Evolutionary conservation across 2,888 invertebrate species (phyloP), one percentile per base, ranked within the genome.

Genomic region (Tethea ocularis): DNA sequence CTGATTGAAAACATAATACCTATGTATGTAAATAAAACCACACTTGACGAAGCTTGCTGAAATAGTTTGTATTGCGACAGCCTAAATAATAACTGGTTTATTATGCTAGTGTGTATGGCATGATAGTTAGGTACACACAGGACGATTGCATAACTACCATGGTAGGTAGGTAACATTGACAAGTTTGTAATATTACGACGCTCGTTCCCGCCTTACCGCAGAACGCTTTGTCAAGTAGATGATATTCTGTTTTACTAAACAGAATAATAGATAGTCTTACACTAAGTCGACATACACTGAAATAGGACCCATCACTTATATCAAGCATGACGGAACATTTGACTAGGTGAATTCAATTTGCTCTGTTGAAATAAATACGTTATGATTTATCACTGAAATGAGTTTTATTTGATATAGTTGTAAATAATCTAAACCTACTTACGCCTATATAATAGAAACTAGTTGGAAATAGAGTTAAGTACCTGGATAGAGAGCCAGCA

Each of bases 401-500:
- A 38, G 5, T 7, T n/a, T 8, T 46, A 20, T 46, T 20, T 2
- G 20, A 20, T 17, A 41, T n/a, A 20, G 46, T 1, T n/a, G 20
- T 10, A n/a, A 17, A 46, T 20, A 46, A n/a, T 46, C 20, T 46
- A 2, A 41, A 20, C 5, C 6, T 41, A 41, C 41, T 5, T 0
- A n/a, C 4, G 7, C 10, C 1, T 1, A 20, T 15, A 6, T 13
- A 10, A 20, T 0, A 8, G 17, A 20, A 46, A 46, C 1, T 46
- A 20, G 46, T 20, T 20, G 10, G 10, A n/a, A 66, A 41, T 26
- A 29, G 36, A 59, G 68, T 59, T 78, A n/a, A n/a, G n/a, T n/a
- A 95, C 95, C 95, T 94, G 60, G 95, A 95, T 26, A 95, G 88
- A 33, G 94, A 94, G 59, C 94, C 94, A 56, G 95, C 95, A 80